Conservation (phyloP, 2,888 invertebrate species). For the Lissocephala sabroskyi region DNA sequence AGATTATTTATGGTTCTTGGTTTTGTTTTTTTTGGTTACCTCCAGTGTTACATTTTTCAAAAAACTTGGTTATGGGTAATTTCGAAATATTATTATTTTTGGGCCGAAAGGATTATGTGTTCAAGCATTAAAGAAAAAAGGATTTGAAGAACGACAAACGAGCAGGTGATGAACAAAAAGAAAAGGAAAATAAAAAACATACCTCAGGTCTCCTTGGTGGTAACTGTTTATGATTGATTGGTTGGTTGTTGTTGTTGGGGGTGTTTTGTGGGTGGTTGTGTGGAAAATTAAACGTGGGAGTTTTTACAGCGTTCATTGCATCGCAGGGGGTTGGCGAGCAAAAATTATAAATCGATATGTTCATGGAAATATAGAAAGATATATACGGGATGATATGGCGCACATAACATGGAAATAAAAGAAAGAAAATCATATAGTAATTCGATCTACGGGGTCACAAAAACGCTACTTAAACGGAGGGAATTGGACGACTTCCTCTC, state of each 20-base stretch:
- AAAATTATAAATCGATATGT: conserved; percentile 29
- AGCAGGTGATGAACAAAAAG: conserved; percentile 46
- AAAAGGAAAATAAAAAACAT: conserved; percentile 73
- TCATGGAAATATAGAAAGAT: conserved; percentile 15
- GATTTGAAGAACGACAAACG: conserved; percentile 22
- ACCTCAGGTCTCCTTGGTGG: conserved; percentile 94
- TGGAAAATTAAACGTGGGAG: conserved; percentile 42
- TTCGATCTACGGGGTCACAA: conserved; percentile 3
- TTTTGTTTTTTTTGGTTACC: conserved; percentile 16
- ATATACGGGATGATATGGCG: conserved; percentile 29
- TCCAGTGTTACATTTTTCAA: conserved; percentile 12
- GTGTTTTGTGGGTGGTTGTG: conserved; percentile 21
- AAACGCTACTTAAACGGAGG: no score
- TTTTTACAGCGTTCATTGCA: conserved; percentile 34
- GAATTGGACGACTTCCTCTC: no score
- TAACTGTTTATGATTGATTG: conserved; percentile 75
- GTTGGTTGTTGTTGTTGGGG: conserved; percentile 32
- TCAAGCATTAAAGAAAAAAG: conserved; percentile 3
- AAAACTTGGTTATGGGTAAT: not conserved
- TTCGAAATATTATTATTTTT: conserved; percentile 3
- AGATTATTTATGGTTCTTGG: not conserved
- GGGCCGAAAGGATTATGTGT: conserved; percentile 13
- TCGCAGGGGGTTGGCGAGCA: no score
- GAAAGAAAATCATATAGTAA: conserved; percentile 20
- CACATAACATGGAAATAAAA: conserved; percentile 38